These are phyloP conservation scores for Serinus canaria DNA, from an alignment of 2,113 vertebrate species.

Conservation along the genomic window DNA sequence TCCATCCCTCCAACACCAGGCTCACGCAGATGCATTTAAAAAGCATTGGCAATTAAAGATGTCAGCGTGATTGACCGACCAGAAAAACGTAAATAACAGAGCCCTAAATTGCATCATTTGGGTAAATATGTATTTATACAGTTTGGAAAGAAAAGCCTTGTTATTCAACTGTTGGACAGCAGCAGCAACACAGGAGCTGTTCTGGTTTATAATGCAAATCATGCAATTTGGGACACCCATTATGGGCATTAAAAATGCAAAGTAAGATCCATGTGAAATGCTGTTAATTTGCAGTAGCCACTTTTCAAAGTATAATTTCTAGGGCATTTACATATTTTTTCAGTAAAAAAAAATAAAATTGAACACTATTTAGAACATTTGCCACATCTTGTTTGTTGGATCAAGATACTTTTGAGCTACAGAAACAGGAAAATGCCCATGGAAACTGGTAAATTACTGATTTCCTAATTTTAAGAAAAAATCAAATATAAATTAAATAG, in stretches of 20 bases:
- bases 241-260: constrained; percentile 72
- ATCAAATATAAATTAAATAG: background rate
- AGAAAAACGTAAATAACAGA: constrained; percentile 23
- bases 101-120: constrained; percentile 31
- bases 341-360: constrained; percentile 26
- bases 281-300: constrained; percentile 63
- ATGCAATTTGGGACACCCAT: constrained; percentile 65
- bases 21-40: background rate
- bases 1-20: background rate
- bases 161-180: constrained; percentile 55
- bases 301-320: constrained; percentile 67
- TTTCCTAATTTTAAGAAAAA: background rate
- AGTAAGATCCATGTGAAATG: constrained; percentile 61
- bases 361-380: constrained; percentile 45
- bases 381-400: constrained; percentile 7
- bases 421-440: constrained; percentile 2
- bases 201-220: constrained; percentile 70
- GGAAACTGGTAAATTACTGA: background rate
- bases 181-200: constrained; percentile 44
- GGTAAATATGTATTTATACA: constrained; percentile 62
- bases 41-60: background rate
- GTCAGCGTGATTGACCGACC: background rate
- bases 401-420: constrained; percentile 10
- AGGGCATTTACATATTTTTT: constrained; percentile 62
- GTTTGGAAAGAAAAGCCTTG: constrained; percentile 63